Evolutionary conservation across 2,797 vertebrate genomes (phyloP), one percentile per base, ranked within the genome.

Genomic region (Esox masquinongy): DNA sequence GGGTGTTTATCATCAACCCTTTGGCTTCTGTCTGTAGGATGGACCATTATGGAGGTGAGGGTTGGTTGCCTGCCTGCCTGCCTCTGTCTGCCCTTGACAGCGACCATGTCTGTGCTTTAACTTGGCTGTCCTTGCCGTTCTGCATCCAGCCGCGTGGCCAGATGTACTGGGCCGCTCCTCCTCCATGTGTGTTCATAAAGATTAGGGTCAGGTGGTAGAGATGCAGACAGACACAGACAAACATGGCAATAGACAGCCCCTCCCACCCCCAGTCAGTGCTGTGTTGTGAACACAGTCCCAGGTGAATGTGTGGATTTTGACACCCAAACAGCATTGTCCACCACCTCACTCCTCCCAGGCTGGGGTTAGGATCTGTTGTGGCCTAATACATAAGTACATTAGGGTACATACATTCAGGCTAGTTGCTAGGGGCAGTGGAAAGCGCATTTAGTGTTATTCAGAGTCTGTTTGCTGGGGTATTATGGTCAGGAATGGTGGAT

Each of bases 81-180:
- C 12, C 12, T 11, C 56, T 59, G 56, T n/a, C n/a, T 49, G 77
- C 70, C 75, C 83, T 82, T 84, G 77, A 78, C 76, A 51, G 72
- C 73, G 66, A 26, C 69, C 50, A 34, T 67, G 47, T 71, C 68
- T 68, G 34, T 59, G 56, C 22, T 24, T 61, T 73, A 72, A 64
- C 26, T 77, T 83, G 82, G 78, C 80, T 59, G 80, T 76, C 80
- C 82, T 83, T 82, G 80, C 74, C 75, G 68, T 70, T 73, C 66
- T 64, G 81, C 81, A 75, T 47, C 79, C 63, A 68, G 77, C 77
- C 22, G 15, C 1, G 56, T 61, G 22, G 56, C 11, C 56, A 61
- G 22, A 61, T 61, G 22, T 24, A 61, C 22, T 24, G 9, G 22
- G 56, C 56, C 24, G 22, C 11, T 61, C 56, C 22, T 61, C 56